Evolutionary conservation across 2,113 vertebrate genomes (phyloP), one percentile per base, ranked within the genome.

Genomic region (Nesoenas mayeri): DNA sequence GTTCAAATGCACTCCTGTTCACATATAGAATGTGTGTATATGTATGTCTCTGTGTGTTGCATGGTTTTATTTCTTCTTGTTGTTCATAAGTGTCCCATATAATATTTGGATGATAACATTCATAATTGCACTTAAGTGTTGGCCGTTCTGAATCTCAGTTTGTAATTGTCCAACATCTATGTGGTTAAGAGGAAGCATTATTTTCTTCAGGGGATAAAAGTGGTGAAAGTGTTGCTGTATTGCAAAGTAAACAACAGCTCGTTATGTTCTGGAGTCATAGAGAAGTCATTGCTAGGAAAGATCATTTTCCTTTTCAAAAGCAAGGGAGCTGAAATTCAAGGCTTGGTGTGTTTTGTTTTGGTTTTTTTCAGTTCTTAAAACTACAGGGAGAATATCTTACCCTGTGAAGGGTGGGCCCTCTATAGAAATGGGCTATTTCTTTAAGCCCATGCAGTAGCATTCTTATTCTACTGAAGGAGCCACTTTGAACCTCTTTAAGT

Each of bases 401-500:
- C 4, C 10, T 65, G 1, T 53, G 47, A 85, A 83, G 20, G 31
- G 26, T 38, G 22, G 13, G 15, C 34, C 1, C 2, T 75, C 25
- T 82, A 8, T 60, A 82, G 42, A 81, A 86, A 85, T 29, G 8
- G 10, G 21, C 22, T 85, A 21, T 91, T 94, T 64, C 61, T 90
- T 96, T 82, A 92, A 91, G 82, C 6, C 7, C 6, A 15, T 54
- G 34, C 38, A 34, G 21, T 10, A 69, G 40, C 72, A 47, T 92
- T 92, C 75, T 88, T 29, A 40, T 65, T 70, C 61, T 91, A 53
- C 58, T 85, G 61, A 89, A 96, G 54, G 54, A 88, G 69, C 85
- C 70, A 84, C 83, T 95, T 93, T 87, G 89, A 94, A 91, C 79
- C 92, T 87, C 83, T 85, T 82, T 38, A 75, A 78, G 51, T 91